phyloP scores from a whole-genome alignment of 2,113 vertebrate species.

The Chiloscyllium plagiosum region DNA sequence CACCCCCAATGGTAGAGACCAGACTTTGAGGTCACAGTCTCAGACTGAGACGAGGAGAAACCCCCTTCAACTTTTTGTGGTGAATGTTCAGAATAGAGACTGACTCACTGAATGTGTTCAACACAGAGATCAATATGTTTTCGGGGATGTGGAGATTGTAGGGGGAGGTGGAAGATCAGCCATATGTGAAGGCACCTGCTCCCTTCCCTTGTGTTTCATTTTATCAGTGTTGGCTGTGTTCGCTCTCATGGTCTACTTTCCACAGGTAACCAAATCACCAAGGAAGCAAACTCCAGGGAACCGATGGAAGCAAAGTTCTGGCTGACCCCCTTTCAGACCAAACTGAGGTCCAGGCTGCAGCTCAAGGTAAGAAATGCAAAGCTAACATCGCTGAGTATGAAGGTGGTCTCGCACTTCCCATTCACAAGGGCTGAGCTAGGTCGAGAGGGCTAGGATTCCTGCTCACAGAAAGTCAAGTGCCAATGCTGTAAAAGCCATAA shows the following conservation, averaged over 20 bases:
- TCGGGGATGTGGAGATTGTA: too few relatives aligned
- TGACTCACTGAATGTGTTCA: too few relatives aligned
- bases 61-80: too few relatives aligned
- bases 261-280: slow-evolving; percentile 52
- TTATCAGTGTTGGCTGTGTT: neutral
- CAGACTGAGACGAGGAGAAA: too few relatives aligned
- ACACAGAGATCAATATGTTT: too few relatives aligned
- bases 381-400: slow-evolving; percentile 44
- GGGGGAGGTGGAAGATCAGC: too few relatives aligned
- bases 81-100: too few relatives aligned
- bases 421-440: slow-evolving; percentile 47
- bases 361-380: slow-evolving; percentile 46
- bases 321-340: slow-evolving; percentile 42
- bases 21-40: too few relatives aligned
- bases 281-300: slow-evolving; percentile 45
- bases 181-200: neutral
- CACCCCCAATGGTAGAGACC: too few relatives aligned
- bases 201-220: neutral
- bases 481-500: neutral
- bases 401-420: slow-evolving; percentile 43
- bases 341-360: slow-evolving; percentile 48
- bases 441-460: slow-evolving; percentile 45
- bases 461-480: neutral
- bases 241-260: slow-evolving; percentile 38
- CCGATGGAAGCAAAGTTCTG: slow-evolving; percentile 47